Conservation (phyloP, 1,140 invertebrate genomes). For the Neoseiulus cucumeris region DNA sequence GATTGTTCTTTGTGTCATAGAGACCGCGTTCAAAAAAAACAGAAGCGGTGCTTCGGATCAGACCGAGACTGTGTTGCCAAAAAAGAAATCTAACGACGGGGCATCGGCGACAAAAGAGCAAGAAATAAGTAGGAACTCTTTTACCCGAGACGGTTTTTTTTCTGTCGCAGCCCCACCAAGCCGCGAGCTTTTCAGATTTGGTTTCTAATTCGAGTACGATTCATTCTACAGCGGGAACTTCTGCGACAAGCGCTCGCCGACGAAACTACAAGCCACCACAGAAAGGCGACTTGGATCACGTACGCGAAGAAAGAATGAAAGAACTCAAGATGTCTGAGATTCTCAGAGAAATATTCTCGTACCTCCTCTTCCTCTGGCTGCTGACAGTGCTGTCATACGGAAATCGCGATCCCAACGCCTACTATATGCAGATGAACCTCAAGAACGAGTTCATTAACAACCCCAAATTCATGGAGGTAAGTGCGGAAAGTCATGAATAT, state of each 20-base stretch:
- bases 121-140: no score
- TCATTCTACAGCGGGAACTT: conserved; percentile 11
- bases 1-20: no score
- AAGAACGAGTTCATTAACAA: conserved; percentile 28
- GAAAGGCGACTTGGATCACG: conserved; percentile 26
- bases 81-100: no score
- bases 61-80: no score
- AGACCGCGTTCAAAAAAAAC: no score
- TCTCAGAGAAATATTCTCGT: conserved; percentile 31
- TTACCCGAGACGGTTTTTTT: no score
- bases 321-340: conserved; percentile 32
- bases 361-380: conserved; percentile 33
- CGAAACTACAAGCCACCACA: conserved; percentile 23
- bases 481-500: background rate
- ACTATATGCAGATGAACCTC: conserved; percentile 28
- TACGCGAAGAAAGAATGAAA: conserved; percentile 27
- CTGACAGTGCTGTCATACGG: conserved; percentile 31
- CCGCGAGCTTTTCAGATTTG: no score
- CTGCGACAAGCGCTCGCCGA: conserved; percentile 20
- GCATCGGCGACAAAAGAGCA: no score
- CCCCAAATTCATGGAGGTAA: conserved; percentile 17
- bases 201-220: no score
- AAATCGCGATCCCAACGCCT: conserved; percentile 28
- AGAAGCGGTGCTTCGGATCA: no score
- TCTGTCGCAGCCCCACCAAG: no score